These are phyloP conservation scores for Choloepus didactylus DNA, from an alignment of 2,797 vertebrate genomes.

Conservation along the genomic window DNA sequence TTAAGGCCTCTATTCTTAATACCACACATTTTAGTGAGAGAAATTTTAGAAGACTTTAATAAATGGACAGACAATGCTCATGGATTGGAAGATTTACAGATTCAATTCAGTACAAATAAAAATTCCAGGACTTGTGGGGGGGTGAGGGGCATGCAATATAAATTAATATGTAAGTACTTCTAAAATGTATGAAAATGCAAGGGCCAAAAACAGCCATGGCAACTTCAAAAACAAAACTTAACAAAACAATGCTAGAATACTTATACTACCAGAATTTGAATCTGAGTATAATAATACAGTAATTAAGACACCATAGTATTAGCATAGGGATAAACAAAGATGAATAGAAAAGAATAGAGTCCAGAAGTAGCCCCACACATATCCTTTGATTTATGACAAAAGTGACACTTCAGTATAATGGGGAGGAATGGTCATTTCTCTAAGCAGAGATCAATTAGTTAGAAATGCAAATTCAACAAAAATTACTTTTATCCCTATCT, in stretches of 20 bases:
- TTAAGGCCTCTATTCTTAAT: neutral
- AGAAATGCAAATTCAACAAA: neutral
- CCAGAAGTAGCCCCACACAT: neutral
- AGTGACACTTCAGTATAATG: neutral
- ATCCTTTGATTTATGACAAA: neutral
- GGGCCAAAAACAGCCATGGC: neutral
- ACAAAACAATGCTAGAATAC: neutral
- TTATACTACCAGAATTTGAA: neutral
- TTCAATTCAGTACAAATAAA: neutral
- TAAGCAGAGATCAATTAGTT: neutral
- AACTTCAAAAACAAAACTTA: neutral
- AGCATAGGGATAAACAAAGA: neutral
- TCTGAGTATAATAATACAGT: neutral
- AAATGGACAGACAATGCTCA: neutral
- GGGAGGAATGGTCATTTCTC: neutral
- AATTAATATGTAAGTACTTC: neutral
- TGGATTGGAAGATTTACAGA: neutral
- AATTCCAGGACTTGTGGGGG: neutral
- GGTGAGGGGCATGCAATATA: neutral
- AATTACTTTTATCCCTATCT: neutral
- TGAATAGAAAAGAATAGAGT: neutral
- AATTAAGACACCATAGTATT: neutral
- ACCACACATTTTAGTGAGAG: neutral
- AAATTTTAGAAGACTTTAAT: neutral
- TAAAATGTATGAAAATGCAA: neutral